phyloP scores from a whole-genome alignment of 2,797 vertebrate genomes.

The Sebastes miniatus region DNA sequence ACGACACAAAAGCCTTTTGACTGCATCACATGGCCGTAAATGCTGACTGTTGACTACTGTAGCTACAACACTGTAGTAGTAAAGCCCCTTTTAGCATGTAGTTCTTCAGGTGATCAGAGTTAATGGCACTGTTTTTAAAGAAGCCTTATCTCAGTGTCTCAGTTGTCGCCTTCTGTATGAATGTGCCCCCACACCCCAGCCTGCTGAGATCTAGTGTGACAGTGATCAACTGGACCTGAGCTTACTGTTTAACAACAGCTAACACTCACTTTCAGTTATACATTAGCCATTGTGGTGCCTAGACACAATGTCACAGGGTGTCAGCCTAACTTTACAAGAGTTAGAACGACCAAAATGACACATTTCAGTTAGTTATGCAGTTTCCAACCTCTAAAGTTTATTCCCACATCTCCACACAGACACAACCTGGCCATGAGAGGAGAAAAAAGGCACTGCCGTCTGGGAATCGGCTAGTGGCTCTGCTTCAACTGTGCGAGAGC shows the following conservation, averaged over 20 bases:
- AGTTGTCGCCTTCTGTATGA: not conserved
- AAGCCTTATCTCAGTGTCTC: not conserved
- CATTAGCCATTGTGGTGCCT: slow-evolving; percentile 49
- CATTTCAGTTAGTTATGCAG: not conserved
- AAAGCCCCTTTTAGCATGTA: not conserved
- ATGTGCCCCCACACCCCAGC: not conserved
- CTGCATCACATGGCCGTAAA: not conserved
- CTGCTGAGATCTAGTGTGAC: slow-evolving; percentile 29
- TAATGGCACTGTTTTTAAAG: not conserved
- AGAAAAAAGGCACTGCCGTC: too few species aligned
- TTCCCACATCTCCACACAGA: slow-evolving; percentile 1
- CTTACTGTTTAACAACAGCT: slow-evolving; percentile 61
- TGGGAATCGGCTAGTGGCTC: too few species aligned
- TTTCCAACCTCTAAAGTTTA: not conserved
- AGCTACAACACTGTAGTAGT: not conserved
- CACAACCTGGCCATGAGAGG: not conserved
- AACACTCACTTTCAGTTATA: slow-evolving; percentile 47
- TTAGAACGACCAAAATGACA: not conserved
- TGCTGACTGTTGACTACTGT: not conserved
- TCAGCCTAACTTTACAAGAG: not conserved
- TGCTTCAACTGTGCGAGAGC: too few species aligned
- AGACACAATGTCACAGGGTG: slow-evolving; percentile 13
- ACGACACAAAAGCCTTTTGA: not conserved
- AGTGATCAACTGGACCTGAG: slow-evolving; percentile 34
- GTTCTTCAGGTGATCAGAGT: not conserved